phyloP scores from a whole-genome alignment of 2,888 invertebrate species.

The Hydroisotoma schaefferi region DNA sequence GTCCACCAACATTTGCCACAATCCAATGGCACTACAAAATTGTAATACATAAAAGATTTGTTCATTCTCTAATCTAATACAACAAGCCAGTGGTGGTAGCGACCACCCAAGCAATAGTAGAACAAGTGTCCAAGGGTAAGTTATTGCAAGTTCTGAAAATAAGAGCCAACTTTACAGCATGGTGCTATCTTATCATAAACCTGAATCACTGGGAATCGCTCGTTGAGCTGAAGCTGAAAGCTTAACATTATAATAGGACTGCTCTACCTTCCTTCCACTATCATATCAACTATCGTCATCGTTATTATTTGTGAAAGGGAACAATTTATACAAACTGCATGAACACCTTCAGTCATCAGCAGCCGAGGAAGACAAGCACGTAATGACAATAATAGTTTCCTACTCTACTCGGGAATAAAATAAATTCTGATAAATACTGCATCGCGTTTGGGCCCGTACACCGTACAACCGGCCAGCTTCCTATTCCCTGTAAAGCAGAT shows the following conservation, averaged over 20 bases:
- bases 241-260: background rate
- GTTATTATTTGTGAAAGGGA: background rate
- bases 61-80: conserved; percentile 1
- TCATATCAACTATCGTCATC: background rate
- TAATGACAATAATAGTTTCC: conserved; percentile 19
- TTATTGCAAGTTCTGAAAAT: conserved; percentile 46
- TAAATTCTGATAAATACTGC: too few species aligned
- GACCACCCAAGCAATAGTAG: conserved; percentile 47
- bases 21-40: conserved; percentile 2
- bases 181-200: conserved; percentile 37
- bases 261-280: background rate
- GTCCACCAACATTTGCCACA: background rate
- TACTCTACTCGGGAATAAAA: background rate
- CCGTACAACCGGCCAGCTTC: too few species aligned
- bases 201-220: conserved; percentile 30
- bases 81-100: conserved; percentile 16
- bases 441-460: too few species aligned
- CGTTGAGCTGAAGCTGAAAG: background rate
- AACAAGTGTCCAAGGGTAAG: conserved; percentile 46
- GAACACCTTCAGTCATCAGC: background rate
- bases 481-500: too few species aligned
- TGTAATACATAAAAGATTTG: conserved; percentile 7
- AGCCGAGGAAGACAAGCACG: conserved; percentile 5
- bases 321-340: background rate
- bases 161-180: conserved; percentile 45